Evolutionary conservation across 2,888 invertebrate genomes (phyloP), one percentile per base, ranked within the genome.

Genomic region (Macrosoma leucophasiata): DNA sequence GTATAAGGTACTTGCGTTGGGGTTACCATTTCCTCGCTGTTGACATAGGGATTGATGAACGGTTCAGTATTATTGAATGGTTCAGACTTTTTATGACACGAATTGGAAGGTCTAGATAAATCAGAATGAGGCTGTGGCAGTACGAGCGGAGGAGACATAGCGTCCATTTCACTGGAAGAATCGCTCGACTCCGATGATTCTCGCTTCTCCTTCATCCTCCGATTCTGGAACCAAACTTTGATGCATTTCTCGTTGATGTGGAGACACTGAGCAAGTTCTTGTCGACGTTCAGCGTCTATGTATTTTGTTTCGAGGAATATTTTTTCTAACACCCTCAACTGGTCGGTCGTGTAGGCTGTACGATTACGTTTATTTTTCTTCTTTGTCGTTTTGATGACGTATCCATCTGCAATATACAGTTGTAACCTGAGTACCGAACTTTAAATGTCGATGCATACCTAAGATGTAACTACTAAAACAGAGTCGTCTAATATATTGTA

Each of bases 141-240:
- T 20, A 25, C 30, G 4, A 28, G 28, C 14, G 37, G 29, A 24
- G 48, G 43, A 13, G 41, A 43, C 4, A 37, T 20, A 9, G 28
- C 10, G 10, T 18, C 15, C 4, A 39, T 48, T 34, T 66, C 65
- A 17, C 41, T 54, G 0, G 66, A 65, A 2, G 62, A 54, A 31
- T 73, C 69, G 13, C 41, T 37, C 34, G 62, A 66, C 36, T 71
- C 74, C 0, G 62, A 65, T 0, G 53, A 67, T 44, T 87, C 87
- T 50, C 86, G 89, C 55, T 91, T 91, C 47, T 79, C 81, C 41
- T 90, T 91, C 92, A 93, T 93, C 13, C 93, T 78, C 13, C 92
- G 81, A 57, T 93, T 94, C 58, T 94, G 94, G 61, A 94, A 94
- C 94, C 94, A 94, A 19, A 93, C 89, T 65, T 94, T 94, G 33